Conservation (phyloP, 1,140 invertebrate species). For the Drepana arcuata region DNA sequence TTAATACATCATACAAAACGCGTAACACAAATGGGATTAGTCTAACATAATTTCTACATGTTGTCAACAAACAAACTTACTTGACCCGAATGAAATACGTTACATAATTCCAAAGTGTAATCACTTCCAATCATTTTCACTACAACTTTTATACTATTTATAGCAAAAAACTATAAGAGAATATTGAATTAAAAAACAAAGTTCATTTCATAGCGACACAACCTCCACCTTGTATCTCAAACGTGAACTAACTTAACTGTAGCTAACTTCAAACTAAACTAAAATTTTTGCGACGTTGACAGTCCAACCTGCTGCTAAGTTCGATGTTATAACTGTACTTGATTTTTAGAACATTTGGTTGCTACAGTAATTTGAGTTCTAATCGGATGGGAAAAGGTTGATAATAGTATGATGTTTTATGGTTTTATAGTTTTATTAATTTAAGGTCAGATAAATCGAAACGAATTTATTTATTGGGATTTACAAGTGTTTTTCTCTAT, state of each 20-base stretch:
- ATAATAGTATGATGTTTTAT: no score
- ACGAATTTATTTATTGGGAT: neutral
- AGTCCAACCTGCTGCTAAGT: slow-evolving; percentile 32
- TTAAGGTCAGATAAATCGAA: neutral
- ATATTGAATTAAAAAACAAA: slow-evolving; percentile 18
- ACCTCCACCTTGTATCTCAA: slow-evolving; percentile 12
- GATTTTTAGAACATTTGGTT: slow-evolving; percentile 15
- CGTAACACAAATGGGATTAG: no score
- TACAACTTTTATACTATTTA: slow-evolving; percentile 4
- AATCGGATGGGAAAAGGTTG: neutral
- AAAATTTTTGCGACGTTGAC: slow-evolving; percentile 40
- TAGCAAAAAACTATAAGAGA: neutral
- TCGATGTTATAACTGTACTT: slow-evolving; percentile 34
- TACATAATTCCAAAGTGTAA: slow-evolving; percentile 88
- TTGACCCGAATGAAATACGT: slow-evolving; percentile 91
- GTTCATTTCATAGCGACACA: slow-evolving; percentile 28
- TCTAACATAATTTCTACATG: slow-evolving; percentile 1
- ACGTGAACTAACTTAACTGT: slow-evolving; percentile 31
- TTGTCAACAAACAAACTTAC: slow-evolving; percentile 64
- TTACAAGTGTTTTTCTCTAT: neutral
- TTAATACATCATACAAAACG: no score
- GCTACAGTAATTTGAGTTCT: slow-evolving; percentile 8
- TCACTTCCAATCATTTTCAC: slow-evolving; percentile 82
- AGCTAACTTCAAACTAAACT: slow-evolving; percentile 38
- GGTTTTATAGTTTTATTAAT: slow-evolving; percentile 4